Base-by-base conservation (phyloP, 2,113 vertebrate genomes). In the Hypocryptadius cinnamomeus region DNA sequence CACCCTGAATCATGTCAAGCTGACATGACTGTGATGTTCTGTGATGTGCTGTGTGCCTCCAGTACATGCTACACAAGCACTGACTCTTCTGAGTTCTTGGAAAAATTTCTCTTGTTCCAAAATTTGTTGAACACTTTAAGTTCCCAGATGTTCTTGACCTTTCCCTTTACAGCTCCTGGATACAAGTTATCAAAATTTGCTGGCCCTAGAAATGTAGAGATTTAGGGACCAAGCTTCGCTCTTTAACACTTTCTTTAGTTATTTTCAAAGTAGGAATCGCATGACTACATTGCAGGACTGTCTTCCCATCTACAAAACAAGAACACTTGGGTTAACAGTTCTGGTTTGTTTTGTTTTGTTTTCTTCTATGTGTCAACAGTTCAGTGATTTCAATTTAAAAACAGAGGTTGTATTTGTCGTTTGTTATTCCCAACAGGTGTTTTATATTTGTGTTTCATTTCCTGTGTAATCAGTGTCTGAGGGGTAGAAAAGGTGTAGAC, bases 71-170 rank as follows among this genome's bases (percentile, higher is more conserved):
- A 8, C 0, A 2, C 4, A 21, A 47, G 30, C 17, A 28, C 0
- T 70, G 54, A 28, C 15, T 59, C 37, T 47, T 56, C 20, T 50
- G 25, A 61, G 45, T 57, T 61, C 42, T 70, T 54, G 33, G 42
- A 53, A 85, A 66, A 80, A 66, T 17, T 37, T 45, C 8, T 59
- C 10, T 42, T 39, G 2, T 50, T 81, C 19, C 20, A 76, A 35
- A 69, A 59, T 51, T n/a, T 3, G 0, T 15, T 37, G n/a, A 61
- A n/a, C 8, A 13, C 2, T 0, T 2, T 56, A 81, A 54, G 44
- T 60, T 87, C n/a, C 20, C 33, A 40, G 13, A 25, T 31, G 25
- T 60, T 76, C 17, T 83, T 61, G 37, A 71, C 17, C 37, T 74
- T 84, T 28, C 13, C 10, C 57, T 77, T 92, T 63, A 39, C 18